A percentile compares a stretch with the other conserved stretches of the same genome.
phyloP scores from a whole-genome alignment of 2,888 invertebrate genomes.

The Scelioninae gen. 1 region DNA sequence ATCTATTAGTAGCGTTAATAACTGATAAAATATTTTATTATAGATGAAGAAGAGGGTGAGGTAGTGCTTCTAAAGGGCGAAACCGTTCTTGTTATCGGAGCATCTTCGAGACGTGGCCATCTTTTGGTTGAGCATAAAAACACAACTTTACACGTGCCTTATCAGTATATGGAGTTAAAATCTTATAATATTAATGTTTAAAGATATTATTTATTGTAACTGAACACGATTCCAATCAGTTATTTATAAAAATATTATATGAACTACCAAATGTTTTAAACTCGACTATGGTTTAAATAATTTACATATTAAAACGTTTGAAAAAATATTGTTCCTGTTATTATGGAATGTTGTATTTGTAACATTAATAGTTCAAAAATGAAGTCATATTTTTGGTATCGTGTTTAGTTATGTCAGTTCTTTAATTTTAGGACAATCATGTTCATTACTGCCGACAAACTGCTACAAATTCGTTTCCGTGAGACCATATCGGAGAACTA shows the following conservation, averaged over 20 bases:
- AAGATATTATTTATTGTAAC: slow-evolving; percentile 73
- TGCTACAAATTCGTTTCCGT: slow-evolving; percentile 76
- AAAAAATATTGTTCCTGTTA: not conserved
- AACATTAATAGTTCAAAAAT: slow-evolving; percentile 15
- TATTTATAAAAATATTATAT: not conserved
- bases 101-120: slow-evolving; percentile 93
- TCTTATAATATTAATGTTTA: slow-evolving; percentile 84
- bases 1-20: slow-evolving; percentile 11
- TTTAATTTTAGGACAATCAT: slow-evolving; percentile 62
- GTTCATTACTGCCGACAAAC: slow-evolving; percentile 75
- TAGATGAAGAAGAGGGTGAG: slow-evolving; percentile 85
- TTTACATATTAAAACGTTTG: not conserved
- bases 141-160: slow-evolving; percentile 91
- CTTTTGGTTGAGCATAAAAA: slow-evolving; percentile 93
- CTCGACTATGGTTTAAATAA: not conserved
- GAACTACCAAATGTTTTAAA: not conserved
- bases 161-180: slow-evolving; percentile 92
- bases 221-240: slow-evolving; percentile 43
- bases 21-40: slow-evolving; percentile 31
- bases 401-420: slow-evolving; percentile 38
- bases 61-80: slow-evolving; percentile 91
- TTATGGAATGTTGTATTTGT: slow-evolving; percentile 1
- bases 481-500: slow-evolving; percentile 18
- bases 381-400: slow-evolving; percentile 33
- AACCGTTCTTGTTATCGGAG: slow-evolving; percentile 93